Evolutionary conservation across 2,888 invertebrate species (phyloP).

Genomic region (Parasteatoda lunata): DNA sequence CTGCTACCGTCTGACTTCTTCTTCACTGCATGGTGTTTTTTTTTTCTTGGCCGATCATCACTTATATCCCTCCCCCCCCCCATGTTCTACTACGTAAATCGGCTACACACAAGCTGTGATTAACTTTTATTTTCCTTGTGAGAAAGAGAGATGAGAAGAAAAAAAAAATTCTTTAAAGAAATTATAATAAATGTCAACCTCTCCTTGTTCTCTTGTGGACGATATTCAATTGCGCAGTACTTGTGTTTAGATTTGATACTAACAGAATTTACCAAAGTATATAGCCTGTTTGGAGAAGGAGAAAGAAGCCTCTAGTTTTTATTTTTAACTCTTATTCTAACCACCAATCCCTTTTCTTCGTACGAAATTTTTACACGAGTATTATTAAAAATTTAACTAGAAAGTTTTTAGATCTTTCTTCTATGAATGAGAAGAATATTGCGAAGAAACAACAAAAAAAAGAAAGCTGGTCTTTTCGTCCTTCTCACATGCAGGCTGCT

Average conservation of each 20-base stretch:
- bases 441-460: not conserved
- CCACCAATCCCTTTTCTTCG: not conserved
- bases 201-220: constrained; percentile 63
- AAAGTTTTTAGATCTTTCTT: constrained; percentile 15
- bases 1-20: constrained; percentile 63
- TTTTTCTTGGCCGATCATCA: too few relatives aligned
- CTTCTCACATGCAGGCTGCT: constrained; percentile 42
- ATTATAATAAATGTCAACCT: constrained; percentile 27
- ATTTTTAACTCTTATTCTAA: constrained; percentile 13
- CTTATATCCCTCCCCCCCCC: too few relatives aligned
- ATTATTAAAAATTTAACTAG: not conserved
- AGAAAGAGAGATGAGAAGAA: constrained; percentile 19
- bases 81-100: constrained; percentile 31
- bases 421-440: not conserved
- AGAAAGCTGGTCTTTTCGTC: constrained; percentile 38
- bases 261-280: constrained; percentile 67
- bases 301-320: constrained; percentile 21
- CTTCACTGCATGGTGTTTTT: not conserved
- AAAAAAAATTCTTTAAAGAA: too few relatives aligned
- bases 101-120: constrained; percentile 66
- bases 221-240: constrained; percentile 40
- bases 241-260: constrained; percentile 68
- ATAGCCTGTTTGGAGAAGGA: constrained; percentile 51
- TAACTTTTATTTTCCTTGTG: constrained; percentile 39
- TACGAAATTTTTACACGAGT: not conserved